These are phyloP conservation scores for Scyliorhinus canicula DNA, from an alignment of 2,797 vertebrate species.

Conservation along the genomic window DNA sequence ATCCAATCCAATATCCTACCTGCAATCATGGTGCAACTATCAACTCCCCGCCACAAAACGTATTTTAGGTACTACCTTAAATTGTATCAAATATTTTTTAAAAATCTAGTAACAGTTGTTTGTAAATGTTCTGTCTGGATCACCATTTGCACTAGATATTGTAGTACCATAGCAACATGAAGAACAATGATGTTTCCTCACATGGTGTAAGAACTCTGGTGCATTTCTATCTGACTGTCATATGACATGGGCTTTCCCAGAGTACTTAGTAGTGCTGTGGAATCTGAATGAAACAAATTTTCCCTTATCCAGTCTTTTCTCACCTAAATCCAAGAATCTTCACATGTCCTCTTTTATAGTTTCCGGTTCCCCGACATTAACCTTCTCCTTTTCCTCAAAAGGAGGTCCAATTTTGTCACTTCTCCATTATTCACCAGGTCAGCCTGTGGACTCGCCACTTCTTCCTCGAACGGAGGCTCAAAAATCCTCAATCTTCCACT, in stretches of 20 bases:
- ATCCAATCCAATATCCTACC: too few relatives aligned
- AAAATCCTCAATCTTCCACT: too few relatives aligned
- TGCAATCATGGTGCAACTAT: neutral
- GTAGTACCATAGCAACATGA: neutral
- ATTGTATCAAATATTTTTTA: neutral
- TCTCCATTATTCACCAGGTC: too few relatives aligned
- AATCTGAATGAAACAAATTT: neutral
- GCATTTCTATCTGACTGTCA: neutral
- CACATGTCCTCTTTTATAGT: neutral
- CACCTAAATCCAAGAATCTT: too few relatives aligned
- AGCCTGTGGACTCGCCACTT: too few relatives aligned
- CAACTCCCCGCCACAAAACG: neutral
- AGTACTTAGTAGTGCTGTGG: neutral
- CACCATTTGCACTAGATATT: neutral
- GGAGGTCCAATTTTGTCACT: neutral
- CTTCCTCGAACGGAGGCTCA: too few relatives aligned
- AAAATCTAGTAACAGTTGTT: neutral
- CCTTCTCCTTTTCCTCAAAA: neutral
- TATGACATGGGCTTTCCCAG: neutral
- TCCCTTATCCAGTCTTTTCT: too few relatives aligned
- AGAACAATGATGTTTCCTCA: neutral
- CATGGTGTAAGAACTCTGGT: neutral
- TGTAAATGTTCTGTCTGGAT: neutral
- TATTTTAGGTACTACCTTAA: neutral
- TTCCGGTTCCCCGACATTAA: neutral